Evolutionary conservation across 2,797 vertebrate genomes (phyloP).

Genomic region (Microctenopoma steveboyesi): DNA sequence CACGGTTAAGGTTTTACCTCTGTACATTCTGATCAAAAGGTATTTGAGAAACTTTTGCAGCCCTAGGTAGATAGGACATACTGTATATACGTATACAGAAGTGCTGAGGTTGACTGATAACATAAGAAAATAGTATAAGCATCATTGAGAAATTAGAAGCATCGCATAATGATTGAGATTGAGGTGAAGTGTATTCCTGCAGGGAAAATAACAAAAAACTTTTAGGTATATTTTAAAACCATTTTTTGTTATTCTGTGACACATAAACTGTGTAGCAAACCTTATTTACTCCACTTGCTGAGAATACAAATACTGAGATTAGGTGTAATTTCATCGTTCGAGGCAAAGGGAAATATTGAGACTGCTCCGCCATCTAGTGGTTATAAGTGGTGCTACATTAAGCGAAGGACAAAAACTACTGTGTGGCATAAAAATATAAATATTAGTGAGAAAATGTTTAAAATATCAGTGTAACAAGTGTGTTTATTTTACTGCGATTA

Average conservation of each 20-base stretch:
- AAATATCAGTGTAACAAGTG: neutral
- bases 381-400: constrained; percentile 9
- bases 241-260: neutral
- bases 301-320: neutral
- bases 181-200: neutral
- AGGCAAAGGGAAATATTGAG: neutral
- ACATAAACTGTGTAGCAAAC: neutral
- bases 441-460: neutral
- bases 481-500: neutral
- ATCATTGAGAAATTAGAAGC: constrained; percentile 6
- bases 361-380: constrained; percentile 64
- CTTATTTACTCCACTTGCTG: neutral
- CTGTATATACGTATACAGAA: too few relatives aligned
- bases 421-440: neutral
- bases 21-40: too few relatives aligned
- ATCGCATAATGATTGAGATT: neutral
- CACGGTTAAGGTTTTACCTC: too few relatives aligned
- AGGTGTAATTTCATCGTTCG: neutral
- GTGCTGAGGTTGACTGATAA: neutral
- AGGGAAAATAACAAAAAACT: neutral
- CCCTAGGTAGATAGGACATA: too few relatives aligned
- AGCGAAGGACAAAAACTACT: neutral
- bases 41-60: too few relatives aligned
- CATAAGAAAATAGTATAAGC: constrained; percentile 5
- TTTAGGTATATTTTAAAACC: neutral